These are phyloP conservation scores for Sicus ferrugineus DNA, from an alignment of 2,888 invertebrate genomes.

Conservation along the genomic window DNA sequence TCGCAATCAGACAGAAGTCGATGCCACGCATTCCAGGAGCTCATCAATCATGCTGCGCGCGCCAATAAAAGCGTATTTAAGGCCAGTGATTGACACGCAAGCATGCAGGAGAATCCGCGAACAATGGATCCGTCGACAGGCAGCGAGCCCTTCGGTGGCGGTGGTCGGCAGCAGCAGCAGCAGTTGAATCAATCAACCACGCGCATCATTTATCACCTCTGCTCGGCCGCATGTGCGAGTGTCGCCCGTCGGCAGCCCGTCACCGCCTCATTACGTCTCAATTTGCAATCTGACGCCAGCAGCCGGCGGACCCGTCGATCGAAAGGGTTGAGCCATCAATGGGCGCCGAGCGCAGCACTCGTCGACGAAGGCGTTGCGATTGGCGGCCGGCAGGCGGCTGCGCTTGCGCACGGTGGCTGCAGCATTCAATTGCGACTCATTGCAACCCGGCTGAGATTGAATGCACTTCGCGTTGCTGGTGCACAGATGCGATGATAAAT, in stretches of 20 bases:
- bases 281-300: constrained; percentile 24
- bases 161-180: not conserved
- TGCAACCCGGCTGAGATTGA: constrained; percentile 7
- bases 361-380: constrained; percentile 10
- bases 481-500: constrained; percentile 22
- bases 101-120: not conserved
- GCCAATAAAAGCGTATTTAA: constrained; percentile 27
- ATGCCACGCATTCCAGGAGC: not conserved
- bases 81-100: constrained; percentile 18
- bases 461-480: not conserved
- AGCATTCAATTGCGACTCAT: constrained; percentile 16
- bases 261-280: constrained; percentile 27
- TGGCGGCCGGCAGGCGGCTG: not conserved
- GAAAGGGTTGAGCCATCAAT: constrained; percentile 25
- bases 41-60: constrained; percentile 24
- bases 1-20: no score
- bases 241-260: not conserved
- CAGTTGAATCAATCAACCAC: constrained; percentile 17
- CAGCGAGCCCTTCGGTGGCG: constrained; percentile 9
- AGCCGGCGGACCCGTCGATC: constrained; percentile 9
- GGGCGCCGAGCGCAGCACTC: not conserved
- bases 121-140: not conserved
- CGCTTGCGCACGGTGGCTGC: constrained; percentile 17
- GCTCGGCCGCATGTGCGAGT: constrained; percentile 10
- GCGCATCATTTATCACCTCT: constrained; percentile 29